phyloP scores from a whole-genome alignment of 2,113 vertebrate species.

The Garra rufa region DNA sequence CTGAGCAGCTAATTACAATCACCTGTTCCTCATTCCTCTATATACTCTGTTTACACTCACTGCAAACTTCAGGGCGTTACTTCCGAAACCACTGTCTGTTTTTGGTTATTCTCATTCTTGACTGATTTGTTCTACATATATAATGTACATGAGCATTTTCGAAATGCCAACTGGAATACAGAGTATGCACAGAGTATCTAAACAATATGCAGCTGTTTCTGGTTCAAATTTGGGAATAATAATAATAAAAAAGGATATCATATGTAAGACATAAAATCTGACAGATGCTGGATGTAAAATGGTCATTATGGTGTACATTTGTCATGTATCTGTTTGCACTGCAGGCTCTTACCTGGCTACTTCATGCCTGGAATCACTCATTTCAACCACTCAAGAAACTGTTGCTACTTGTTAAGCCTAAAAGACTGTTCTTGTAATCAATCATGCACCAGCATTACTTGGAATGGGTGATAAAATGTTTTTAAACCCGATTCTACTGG shows the following conservation, averaged over 20 bases:
- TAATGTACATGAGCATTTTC: not conserved
- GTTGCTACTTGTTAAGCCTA: slow-evolving; percentile 4
- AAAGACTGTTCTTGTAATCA: not conserved
- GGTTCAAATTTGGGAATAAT: not conserved
- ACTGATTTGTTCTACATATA: not conserved
- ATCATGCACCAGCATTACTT: not conserved
- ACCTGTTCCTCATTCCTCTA: not conserved
- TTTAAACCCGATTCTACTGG: too few relatives aligned
- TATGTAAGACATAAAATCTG: not conserved
- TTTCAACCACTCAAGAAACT: not conserved
- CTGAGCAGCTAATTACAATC: not conserved
- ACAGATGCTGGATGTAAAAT: not conserved
- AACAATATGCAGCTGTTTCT: not conserved
- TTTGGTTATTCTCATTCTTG: not conserved
- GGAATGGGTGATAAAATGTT: not conserved
- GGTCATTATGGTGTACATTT: not conserved
- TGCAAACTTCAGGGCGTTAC: not conserved
- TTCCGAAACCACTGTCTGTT: not conserved
- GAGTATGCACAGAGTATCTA: not conserved
- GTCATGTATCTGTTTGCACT: not conserved
- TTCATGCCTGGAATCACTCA: not conserved
- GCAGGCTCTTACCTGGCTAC: not conserved
- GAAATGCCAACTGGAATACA: not conserved
- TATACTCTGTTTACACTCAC: not conserved
- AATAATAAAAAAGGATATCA: not conserved